A percentile compares a stretch with the other conserved stretches of the same genome.
These are phyloP conservation scores for Episyrphus balteatus DNA, from an alignment of 1,140 invertebrate species.

Conservation along the genomic window DNA sequence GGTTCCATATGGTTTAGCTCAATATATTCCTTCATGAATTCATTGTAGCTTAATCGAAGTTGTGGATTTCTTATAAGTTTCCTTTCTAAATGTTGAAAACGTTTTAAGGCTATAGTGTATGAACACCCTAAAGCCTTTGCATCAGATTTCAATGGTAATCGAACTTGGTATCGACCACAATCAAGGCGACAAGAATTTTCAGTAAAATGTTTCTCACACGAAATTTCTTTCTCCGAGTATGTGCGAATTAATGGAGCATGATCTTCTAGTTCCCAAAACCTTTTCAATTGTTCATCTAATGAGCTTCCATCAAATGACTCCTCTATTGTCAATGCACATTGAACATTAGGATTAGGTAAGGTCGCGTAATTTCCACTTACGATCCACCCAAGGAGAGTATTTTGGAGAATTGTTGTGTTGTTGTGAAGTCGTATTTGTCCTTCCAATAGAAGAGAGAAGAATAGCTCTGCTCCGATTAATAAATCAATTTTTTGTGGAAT, in stretches of 20 bases:
- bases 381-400: slow-evolving; percentile 25
- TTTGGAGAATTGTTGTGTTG: slow-evolving; percentile 20
- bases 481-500: slow-evolving; percentile 13
- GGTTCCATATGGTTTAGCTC: no score
- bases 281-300: slow-evolving; percentile 1
- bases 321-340: no score
- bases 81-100: slow-evolving; percentile 13
- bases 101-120: slow-evolving; percentile 7
- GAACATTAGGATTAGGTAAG: background rate
- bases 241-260: no score
- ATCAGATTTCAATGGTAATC: slow-evolving; percentile 16
- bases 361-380: slow-evolving; percentile 9
- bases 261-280: slow-evolving; percentile 14
- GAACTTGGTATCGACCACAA: slow-evolving; percentile 19
- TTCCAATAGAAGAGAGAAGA: slow-evolving; percentile 8
- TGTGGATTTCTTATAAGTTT: slow-evolving; percentile 8
- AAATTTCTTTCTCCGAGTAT: background rate
- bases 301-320: no score
- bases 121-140: slow-evolving; percentile 12
- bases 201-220: slow-evolving; percentile 2
- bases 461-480: slow-evolving; percentile 16
- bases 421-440: slow-evolving; percentile 17
- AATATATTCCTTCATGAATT: no score
- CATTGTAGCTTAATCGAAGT: no score
- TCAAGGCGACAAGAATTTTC: background rate